Base-by-base conservation (phyloP, 2,888 invertebrate genomes). In the Caradrina clavipalpis region DNA sequence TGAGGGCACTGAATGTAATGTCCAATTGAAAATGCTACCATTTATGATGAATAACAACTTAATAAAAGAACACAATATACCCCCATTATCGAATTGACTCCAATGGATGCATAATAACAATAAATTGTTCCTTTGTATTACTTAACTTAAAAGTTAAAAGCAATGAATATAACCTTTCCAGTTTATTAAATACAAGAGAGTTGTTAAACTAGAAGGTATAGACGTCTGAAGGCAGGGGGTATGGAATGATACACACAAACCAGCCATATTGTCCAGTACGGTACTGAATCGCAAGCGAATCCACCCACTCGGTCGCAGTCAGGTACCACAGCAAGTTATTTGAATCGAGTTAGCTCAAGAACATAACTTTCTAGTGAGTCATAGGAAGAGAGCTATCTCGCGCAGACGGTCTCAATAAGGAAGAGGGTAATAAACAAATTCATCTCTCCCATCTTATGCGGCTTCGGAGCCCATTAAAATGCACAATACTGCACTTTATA, bases 361-460 rank as follows among this genome's bases (percentile, higher is more conserved):
- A 93, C 93, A 95, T 95, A 87, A 93, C 95, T 96, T 95, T 95
- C 95, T 95, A 95, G 93, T 96, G 95, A 96, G 89, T 96, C 95
- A 96, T 95, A 95, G 95, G 95, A 96, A 95, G 95, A 94, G 94
- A 94, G 94, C 94, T 94, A 95, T 95, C 95, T 94, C 88, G 91
- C 89, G 85, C 95, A 95, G 95, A 95, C 95, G 94, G 89, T 95
- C 95, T 95, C 96, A 95, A 96, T 96, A 95, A 96, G 96, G 96
- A 96, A 95, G 95, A 93, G 94, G 93, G 94, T 92, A 96, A 96
- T 96, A 95, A 96, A 95, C 95, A 94, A 95, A 95, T 95, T 95
- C 96, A 95, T 95, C 95, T 95, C 95, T 93, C 91, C 90, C 93
- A 93, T 95, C 95, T 95, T 94, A 93, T 93, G 94, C 92, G 92